phyloP scores from a whole-genome alignment of 2,797 vertebrate species.

The Scolopax rusticola region DNA sequence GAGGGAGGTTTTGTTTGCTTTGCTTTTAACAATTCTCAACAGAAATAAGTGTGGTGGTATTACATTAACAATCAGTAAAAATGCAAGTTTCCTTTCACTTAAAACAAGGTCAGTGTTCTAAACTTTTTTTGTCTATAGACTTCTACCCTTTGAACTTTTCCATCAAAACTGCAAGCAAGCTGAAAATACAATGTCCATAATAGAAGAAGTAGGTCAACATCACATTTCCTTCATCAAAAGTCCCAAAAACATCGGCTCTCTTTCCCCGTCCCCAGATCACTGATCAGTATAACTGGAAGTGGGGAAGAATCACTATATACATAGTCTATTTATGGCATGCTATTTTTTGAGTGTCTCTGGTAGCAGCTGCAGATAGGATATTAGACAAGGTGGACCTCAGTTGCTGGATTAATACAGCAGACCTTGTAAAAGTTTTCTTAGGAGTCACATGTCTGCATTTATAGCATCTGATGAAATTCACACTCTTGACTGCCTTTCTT shows the following conservation, averaged over 20 bases:
- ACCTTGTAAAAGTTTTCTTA: not conserved
- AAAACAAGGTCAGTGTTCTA: not conserved
- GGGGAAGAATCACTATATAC: not conserved
- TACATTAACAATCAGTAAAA: not conserved
- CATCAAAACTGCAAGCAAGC: not conserved
- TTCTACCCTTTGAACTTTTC: not conserved
- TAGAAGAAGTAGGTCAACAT: not conserved
- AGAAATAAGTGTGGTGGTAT: not conserved
- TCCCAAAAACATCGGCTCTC: not conserved
- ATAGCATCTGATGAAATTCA: not conserved
- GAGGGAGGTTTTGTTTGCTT: not conserved
- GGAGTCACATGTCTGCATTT: not conserved
- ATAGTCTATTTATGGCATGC: not conserved
- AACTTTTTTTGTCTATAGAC: not conserved
- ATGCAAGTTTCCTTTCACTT: not conserved
- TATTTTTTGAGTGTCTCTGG: not conserved
- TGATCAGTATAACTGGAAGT: not conserved
- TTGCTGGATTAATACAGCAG: not conserved
- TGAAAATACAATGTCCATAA: not conserved
- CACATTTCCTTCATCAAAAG: not conserved
- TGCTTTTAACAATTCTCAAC: not conserved
- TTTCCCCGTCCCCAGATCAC: not conserved
- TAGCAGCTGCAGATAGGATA: not conserved
- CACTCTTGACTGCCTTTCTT: not conserved
- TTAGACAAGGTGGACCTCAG: not conserved